Percentiles rank a stretch among this genome's conserved stretches.
Evolutionary conservation across 2,888 invertebrate species (phyloP).

Genomic region (Leucoma salicis): DNA sequence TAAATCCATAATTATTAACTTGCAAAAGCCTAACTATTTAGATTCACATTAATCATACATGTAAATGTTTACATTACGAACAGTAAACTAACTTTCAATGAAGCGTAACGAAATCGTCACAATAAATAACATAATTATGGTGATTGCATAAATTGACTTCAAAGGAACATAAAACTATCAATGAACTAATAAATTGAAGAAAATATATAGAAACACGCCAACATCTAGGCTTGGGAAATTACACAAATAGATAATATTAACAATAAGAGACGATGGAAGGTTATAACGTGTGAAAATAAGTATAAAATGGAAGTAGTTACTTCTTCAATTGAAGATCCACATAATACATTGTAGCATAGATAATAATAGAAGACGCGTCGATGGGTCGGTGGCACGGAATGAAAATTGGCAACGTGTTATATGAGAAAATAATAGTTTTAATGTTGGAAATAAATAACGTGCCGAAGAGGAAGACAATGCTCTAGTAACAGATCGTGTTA

Average conservation of each 20-base stretch:
- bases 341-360: constrained; percentile 52
- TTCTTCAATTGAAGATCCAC: constrained; percentile 62
- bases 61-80: no score
- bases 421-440: constrained; percentile 74
- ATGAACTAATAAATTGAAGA: constrained; percentile 62
- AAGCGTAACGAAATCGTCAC: constrained; percentile 45
- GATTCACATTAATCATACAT: no score
- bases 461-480: constrained; percentile 72
- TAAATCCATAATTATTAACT: no score
- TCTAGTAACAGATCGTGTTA: no score
- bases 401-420: constrained; percentile 63
- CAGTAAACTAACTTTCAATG: constrained; percentile 35
- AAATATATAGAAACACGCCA: constrained; percentile 57
- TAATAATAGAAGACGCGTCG: constrained; percentile 60
- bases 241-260: constrained; percentile 49
- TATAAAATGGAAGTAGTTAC: constrained; percentile 66
- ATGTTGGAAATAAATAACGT: constrained; percentile 75
- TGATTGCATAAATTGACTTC: constrained; percentile 52
- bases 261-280: constrained; percentile 43
- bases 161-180: constrained; percentile 64
- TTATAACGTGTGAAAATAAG: constrained; percentile 61
- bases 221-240: constrained; percentile 55
- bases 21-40: no score
- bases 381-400: constrained; percentile 67
- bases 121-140: constrained; percentile 59